phyloP scores from a whole-genome alignment of 1,140 invertebrate genomes.

The Brachionus rotundiformis region DNA sequence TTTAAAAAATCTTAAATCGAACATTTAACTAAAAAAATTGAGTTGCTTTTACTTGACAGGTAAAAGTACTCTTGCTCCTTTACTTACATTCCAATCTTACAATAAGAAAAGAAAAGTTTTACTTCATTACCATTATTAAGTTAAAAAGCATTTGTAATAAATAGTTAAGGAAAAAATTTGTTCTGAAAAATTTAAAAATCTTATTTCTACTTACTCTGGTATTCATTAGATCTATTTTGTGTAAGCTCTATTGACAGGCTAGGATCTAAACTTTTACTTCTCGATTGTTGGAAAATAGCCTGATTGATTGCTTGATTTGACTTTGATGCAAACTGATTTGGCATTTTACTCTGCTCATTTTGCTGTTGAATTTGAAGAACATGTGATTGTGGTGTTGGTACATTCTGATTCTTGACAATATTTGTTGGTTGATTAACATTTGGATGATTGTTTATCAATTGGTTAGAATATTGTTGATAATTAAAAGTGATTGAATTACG shows the following conservation, averaged over 20 bases:
- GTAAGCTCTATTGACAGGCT: not conserved
- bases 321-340: not conserved
- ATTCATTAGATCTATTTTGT: not conserved
- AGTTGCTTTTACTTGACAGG: too few species aligned
- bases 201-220: not conserved
- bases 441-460: conserved; percentile 17
- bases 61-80: too few species aligned
- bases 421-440: not conserved
- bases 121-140: too few species aligned
- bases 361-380: not conserved
- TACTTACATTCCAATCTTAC: too few species aligned
- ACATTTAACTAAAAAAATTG: too few species aligned
- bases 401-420: not conserved
- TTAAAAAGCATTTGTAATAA: too few species aligned
- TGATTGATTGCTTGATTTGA: not conserved
- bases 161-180: not conserved
- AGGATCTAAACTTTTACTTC: conserved; percentile 47
- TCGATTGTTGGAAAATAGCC: not conserved
- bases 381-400: not conserved
- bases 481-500: conserved; percentile 22
- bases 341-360: not conserved
- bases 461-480: conserved; percentile 45
- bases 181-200: not conserved
- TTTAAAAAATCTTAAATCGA: too few species aligned
- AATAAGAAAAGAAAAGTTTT: too few species aligned